Evolutionary conservation across 2,113 vertebrate genomes (phyloP).

Genomic region (Ptychochromis oligacanthus): DNA sequence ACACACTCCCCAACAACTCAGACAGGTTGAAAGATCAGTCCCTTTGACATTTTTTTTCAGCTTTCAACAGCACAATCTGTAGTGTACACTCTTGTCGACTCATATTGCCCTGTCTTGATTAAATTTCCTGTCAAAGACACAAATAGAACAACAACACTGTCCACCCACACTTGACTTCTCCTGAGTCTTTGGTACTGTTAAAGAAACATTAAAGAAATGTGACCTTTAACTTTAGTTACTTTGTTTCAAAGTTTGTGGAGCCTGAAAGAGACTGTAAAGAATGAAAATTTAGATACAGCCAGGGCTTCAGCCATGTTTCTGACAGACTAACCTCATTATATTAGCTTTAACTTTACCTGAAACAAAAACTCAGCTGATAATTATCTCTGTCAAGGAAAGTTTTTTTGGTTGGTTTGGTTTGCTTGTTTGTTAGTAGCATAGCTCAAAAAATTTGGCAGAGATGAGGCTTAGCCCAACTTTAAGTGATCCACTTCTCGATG

Average conservation of each 20-base stretch:
- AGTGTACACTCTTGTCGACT: background rate
- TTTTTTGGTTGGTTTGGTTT: background rate
- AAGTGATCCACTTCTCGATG: background rate
- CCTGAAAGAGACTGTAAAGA: background rate
- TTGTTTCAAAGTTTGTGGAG: background rate
- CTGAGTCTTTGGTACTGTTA: slow-evolving; percentile 36
- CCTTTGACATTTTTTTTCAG: background rate
- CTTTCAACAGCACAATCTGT: slow-evolving; percentile 8
- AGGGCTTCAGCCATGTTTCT: slow-evolving; percentile 16
- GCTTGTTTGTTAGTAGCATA: background rate
- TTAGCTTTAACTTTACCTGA: background rate
- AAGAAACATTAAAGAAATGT: slow-evolving; percentile 45
- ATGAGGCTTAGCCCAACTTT: background rate
- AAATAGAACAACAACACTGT: slow-evolving; percentile 21
- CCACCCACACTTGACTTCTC: slow-evolving; percentile 27
- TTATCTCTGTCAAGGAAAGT: background rate
- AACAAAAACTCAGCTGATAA: background rate
- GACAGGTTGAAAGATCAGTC: background rate
- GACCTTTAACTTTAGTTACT: slow-evolving; percentile 36
- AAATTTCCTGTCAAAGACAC: slow-evolving; percentile 60
- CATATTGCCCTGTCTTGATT: slow-evolving; percentile 42
- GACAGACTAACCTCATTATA: background rate
- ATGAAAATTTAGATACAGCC: background rate
- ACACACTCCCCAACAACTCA: background rate
- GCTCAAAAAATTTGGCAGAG: background rate